Percentiles rank a stretch among this genome's conserved stretches.
Evolutionary conservation across 2,113 vertebrate species (phyloP).

Genomic region (Narcine bancroftii): DNA sequence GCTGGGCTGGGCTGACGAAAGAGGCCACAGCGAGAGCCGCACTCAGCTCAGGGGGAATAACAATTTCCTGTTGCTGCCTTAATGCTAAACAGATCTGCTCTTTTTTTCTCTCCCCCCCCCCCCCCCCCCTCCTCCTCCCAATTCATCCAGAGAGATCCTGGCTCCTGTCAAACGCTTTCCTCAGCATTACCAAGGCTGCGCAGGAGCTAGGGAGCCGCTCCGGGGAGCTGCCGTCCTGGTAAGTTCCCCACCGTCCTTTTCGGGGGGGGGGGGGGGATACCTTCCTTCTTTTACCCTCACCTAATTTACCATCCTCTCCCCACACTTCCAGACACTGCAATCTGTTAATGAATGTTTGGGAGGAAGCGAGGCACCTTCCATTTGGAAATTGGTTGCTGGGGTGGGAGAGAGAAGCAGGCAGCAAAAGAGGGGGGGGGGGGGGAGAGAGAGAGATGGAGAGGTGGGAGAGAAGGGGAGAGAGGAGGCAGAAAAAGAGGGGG

Average conservation of each 20-base stretch:
- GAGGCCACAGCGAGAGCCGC: slow-evolving; percentile 45
- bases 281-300: background rate
- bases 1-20: background rate
- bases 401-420: too few species aligned
- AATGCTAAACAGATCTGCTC: slow-evolving; percentile 60
- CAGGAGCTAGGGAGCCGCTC: background rate
- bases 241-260: background rate
- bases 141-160: slow-evolving; percentile 42
- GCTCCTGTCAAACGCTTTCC: slow-evolving; percentile 48
- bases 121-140: too few species aligned
- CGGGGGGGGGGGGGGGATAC: background rate
- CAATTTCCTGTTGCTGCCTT: slow-evolving; percentile 61
- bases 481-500: too few species aligned
- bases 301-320: too few species aligned
- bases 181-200: slow-evolving; percentile 42
- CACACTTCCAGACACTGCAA: background rate
- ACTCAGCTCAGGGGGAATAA: slow-evolving; percentile 41
- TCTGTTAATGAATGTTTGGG: background rate
- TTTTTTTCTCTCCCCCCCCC: too few species aligned
- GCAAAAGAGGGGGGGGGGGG: background rate
- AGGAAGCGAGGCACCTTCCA: background rate
- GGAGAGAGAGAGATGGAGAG: too few species aligned
- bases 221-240: slow-evolving; percentile 18
- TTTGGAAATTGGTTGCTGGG: background rate
- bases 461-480: too few species aligned